Evolutionary conservation across 2,888 invertebrate genomes (phyloP).

Genomic region (Stenolophus ochropezus): DNA sequence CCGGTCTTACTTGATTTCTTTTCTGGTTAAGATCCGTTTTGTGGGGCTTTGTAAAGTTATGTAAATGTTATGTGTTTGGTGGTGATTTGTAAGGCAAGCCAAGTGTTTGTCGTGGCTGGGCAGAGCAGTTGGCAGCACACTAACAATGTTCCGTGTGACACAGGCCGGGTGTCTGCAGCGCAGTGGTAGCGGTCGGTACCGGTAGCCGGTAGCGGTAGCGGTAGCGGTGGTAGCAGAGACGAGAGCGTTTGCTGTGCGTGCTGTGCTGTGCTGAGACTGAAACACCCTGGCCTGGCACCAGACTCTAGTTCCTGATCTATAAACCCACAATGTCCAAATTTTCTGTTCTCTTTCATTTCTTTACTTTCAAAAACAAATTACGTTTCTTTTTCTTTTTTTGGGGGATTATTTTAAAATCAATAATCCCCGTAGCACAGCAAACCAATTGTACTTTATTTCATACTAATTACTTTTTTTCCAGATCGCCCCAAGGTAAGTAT

Average conservation of each 20-base stretch:
- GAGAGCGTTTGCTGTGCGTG: slow-evolving; percentile 55
- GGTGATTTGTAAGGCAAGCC: slow-evolving; percentile 1
- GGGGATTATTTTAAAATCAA: slow-evolving; percentile 10
- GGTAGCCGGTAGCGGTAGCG: slow-evolving; percentile 63
- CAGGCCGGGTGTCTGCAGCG: slow-evolving; percentile 68
- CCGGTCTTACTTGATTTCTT: too few relatives aligned
- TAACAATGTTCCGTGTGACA: slow-evolving; percentile 60
- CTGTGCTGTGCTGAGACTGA: slow-evolving; percentile 49
- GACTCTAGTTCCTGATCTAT: slow-evolving; percentile 26
- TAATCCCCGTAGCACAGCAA: slow-evolving; percentile 56
- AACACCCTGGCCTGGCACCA: slow-evolving; percentile 28
- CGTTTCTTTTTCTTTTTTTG: slow-evolving; percentile 32
- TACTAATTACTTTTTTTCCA: slow-evolving; percentile 44
- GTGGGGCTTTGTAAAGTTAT: too few relatives aligned
- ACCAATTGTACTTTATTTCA: slow-evolving; percentile 40
- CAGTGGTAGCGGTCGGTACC: slow-evolving; percentile 63
- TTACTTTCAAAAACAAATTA: not conserved
- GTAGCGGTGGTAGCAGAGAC: slow-evolving; percentile 64
- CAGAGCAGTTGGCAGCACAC: slow-evolving; percentile 30
- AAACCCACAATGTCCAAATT: not conserved
- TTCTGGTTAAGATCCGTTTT: too few relatives aligned
- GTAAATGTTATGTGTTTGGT: not conserved
- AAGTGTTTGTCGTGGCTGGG: slow-evolving; percentile 4
- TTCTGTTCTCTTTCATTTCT: not conserved
- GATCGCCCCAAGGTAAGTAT: slow-evolving; percentile 53